Evolutionary conservation across 2,888 invertebrate genomes (phyloP).

Genomic region (Synergus gifuensis): DNA sequence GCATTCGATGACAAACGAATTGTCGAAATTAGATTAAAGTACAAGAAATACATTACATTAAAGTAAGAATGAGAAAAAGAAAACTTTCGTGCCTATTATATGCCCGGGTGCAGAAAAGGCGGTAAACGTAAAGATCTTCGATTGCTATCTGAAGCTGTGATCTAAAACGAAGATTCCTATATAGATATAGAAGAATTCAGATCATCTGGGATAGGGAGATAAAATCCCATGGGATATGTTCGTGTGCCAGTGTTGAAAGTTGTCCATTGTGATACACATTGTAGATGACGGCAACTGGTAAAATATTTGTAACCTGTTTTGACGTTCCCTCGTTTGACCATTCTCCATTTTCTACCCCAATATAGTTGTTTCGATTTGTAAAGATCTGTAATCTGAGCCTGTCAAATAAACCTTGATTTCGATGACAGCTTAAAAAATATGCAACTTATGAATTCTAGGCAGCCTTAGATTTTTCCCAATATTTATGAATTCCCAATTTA

Average conservation of each 20-base stretch:
- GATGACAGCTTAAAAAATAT: conserved; percentile 3
- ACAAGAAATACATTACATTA: no score
- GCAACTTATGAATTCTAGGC: not conserved
- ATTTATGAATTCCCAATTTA: no score
- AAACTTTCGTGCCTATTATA: not conserved
- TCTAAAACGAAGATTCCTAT: conserved; percentile 62
- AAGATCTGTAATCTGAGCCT: conserved; percentile 23
- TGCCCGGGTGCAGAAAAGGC: conserved; percentile 39
- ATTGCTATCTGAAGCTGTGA: conserved; percentile 60
- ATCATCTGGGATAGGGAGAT: conserved; percentile 65
- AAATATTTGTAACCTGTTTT: conserved; percentile 60
- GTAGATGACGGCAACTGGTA: conserved; percentile 52
- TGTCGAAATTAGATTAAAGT: no score
- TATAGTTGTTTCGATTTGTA: conserved; percentile 29
- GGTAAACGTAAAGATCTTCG: conserved; percentile 56
- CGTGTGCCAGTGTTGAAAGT: conserved; percentile 68
- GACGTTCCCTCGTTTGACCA: conserved; percentile 45
- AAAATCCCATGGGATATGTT: conserved; percentile 71
- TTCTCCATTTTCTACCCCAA: conserved; percentile 3
- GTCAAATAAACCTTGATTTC: conserved; percentile 31
- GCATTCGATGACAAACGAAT: no score
- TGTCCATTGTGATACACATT: conserved; percentile 62
- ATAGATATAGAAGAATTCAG: conserved; percentile 61
- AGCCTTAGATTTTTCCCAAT: not conserved
- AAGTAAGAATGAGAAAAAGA: no score